Evolutionary conservation across 2,797 vertebrate genomes (phyloP), one percentile per base, ranked within the genome.

Genomic region (Acanthurus leucopareius): DNA sequence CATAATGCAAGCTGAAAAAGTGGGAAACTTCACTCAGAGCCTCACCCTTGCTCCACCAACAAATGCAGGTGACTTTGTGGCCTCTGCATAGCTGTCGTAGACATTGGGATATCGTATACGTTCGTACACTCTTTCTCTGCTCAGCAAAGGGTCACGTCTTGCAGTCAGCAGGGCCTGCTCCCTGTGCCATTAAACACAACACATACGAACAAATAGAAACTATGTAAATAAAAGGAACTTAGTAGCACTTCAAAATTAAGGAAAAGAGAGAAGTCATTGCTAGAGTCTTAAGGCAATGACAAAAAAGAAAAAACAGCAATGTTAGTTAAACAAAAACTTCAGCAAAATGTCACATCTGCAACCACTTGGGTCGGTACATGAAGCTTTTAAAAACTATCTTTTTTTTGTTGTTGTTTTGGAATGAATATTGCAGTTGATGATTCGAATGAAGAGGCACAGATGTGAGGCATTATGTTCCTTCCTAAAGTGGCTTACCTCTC

Each of bases 41-140:
- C 92, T 83, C 93, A 99, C 98, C 96, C 97, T 98, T 86, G 97
- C 94, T 91, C 98, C 98, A 77, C 97, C 97, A 69, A 99, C 96
- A 91, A 99, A 99, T 5, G 98, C 97, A 48, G 97, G 97, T 8
- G 96, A 95, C 94, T 95, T 98, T 65, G 94, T 93, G 74, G 98
- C 97, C 91, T 99, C 97, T 19, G 95, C 96, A 51, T 97, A 96
- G 73, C 96, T 92, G 91, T 99, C 97, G 68, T 98, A 99, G 77
- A 99, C 98, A 54, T 99, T 96, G 0, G 98, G 98, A 85, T 97
- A 99, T 63, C 84, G 94, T 73, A 98, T 92, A 52, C 94, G 96
- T 87, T 98, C 96, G 0, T 94, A 88, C 22, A 97, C 96, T 84
- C 96, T 91, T 10, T 97, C 96, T 53, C 96, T 96, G 53, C 90